phyloP scores from a whole-genome alignment of 2,888 invertebrate genomes.

The Nemoura dubitans region DNA sequence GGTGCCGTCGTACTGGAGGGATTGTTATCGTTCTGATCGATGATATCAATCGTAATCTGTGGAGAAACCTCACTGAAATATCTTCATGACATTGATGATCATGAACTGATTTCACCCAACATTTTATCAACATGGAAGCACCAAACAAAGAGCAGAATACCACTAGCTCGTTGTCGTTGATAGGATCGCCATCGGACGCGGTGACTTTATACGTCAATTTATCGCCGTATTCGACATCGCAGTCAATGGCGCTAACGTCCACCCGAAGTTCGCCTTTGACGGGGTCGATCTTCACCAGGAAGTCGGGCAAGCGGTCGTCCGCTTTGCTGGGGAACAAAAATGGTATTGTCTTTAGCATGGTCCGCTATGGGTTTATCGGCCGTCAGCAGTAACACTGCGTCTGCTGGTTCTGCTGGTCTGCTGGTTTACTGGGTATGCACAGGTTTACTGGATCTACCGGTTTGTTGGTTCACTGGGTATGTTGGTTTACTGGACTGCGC shows the following conservation, averaged over 20 bases:
- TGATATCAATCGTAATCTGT: constrained; percentile 67
- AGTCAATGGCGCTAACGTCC: constrained; percentile 63
- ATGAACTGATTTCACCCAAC: background rate
- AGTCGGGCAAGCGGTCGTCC: constrained; percentile 59
- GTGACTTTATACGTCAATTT: constrained; percentile 65
- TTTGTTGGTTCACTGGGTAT: no score
- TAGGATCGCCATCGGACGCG: constrained; percentile 63
- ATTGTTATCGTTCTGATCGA: constrained; percentile 69
- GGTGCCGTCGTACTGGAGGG: constrained; percentile 60
- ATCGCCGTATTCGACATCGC: constrained; percentile 63
- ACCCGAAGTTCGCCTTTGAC: constrained; percentile 66
- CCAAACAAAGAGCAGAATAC: background rate
- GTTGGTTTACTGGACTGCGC: no score
- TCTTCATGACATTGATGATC: background rate
- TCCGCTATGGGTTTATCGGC: no score
- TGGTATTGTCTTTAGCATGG: background rate
- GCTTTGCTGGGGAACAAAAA: constrained; percentile 55
- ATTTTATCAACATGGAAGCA: background rate
- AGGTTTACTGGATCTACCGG: no score
- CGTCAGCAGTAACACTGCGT: no score
- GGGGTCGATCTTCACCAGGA: constrained; percentile 64
- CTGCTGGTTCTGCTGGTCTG: no score
- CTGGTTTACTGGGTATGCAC: no score
- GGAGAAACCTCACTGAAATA: constrained; percentile 44
- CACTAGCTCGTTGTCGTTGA: constrained; percentile 45